Conservation (phyloP, 2,888 invertebrate species). For the Cactoblastis cactorum region DNA sequence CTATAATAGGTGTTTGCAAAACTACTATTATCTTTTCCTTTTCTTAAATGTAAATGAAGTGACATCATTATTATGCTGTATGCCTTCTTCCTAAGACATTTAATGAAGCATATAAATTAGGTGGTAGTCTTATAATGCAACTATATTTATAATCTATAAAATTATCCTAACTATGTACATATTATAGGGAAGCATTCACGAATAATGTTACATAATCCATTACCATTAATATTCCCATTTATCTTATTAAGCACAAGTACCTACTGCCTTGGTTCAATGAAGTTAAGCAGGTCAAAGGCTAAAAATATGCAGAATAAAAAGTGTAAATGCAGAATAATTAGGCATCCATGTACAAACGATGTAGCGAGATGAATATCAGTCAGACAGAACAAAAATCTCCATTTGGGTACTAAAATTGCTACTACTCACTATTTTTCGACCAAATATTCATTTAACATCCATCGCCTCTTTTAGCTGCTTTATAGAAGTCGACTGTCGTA, state of each 20-base stretch:
- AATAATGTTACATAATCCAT: neutral
- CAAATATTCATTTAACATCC: neutral
- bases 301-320: conserved; percentile 21
- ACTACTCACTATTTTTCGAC: neutral
- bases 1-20: no score
- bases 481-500: neutral
- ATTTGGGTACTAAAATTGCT: conserved; percentile 30
- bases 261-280: neutral
- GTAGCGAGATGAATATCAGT: neutral
- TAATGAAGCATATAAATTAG: neutral
- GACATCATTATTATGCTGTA: neutral
- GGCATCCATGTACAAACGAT: conserved; percentile 49
- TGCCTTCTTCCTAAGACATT: neutral
- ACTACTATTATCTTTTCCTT: neutral
- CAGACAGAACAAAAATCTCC: conserved; percentile 36
- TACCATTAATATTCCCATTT: neutral
- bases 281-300: conserved; percentile 5
- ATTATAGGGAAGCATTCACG: neutral
- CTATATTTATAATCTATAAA: neutral
- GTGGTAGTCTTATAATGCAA: neutral
- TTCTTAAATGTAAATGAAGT: no score
- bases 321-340: conserved; percentile 22
- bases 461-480: neutral
- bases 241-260: conserved; percentile 2
- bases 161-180: conserved; percentile 3